A percentile compares a stretch with the other conserved stretches of the same genome.
These are phyloP conservation scores for Hydrolagus colliei DNA, from an alignment of 2,797 vertebrate species.

Conservation along the genomic window DNA sequence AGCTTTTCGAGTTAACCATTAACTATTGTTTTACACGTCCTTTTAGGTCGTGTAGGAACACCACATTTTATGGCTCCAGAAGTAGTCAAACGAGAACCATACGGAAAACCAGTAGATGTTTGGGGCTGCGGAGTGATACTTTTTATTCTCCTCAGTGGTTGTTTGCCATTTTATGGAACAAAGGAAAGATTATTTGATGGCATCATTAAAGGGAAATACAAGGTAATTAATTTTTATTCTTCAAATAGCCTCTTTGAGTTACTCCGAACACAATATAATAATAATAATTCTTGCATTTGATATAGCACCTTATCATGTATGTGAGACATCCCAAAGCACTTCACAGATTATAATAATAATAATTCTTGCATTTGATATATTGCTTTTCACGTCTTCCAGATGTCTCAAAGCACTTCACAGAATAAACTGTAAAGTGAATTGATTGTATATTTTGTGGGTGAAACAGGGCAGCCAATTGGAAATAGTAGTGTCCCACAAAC, in stretches of 20 bases:
- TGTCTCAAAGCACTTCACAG: too few relatives aligned
- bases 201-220: conserved; percentile 96
- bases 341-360: too few relatives aligned
- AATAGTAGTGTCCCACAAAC: too few relatives aligned
- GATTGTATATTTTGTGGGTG: too few relatives aligned
- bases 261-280: background rate
- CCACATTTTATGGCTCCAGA: conserved; percentile 98
- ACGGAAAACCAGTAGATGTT: conserved; percentile 93
- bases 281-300: too few relatives aligned
- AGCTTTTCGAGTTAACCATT: background rate
- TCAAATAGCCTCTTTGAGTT: background rate
- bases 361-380: too few relatives aligned
- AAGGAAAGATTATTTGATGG: conserved; percentile 95
- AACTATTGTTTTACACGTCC: background rate
- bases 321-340: too few relatives aligned
- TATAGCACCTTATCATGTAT: too few relatives aligned
- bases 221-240: conserved; percentile 57
- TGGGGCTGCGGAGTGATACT: conserved; percentile 97
- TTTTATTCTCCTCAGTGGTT: conserved; percentile 93
- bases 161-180: conserved; percentile 95
- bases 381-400: too few relatives aligned
- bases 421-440: too few relatives aligned
- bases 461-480: too few relatives aligned
- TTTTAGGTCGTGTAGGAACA: conserved; percentile 84
- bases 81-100: conserved; percentile 94